These are phyloP conservation scores for Oopsacas minuta DNA, from an alignment of 37 sponge, comb jelly and placozoan genomes.

Conservation along the genomic window DNA sequence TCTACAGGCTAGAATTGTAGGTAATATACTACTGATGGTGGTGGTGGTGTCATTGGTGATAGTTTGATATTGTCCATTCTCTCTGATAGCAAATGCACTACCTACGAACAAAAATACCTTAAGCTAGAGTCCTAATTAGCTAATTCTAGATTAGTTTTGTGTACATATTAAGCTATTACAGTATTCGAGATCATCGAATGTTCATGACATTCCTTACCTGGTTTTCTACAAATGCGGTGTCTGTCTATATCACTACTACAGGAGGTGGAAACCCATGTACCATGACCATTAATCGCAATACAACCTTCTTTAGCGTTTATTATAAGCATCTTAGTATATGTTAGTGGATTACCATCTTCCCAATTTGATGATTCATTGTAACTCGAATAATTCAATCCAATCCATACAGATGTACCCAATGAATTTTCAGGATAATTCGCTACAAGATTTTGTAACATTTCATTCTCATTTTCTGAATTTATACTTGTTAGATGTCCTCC, in stretches of 20 bases:
- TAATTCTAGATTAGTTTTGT: too few relatives aligned
- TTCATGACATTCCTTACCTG: neutral
- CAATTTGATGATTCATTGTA: neutral
- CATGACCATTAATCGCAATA: neutral
- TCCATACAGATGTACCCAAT: neutral
- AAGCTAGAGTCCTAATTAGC: too few relatives aligned
- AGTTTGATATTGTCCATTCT: neutral
- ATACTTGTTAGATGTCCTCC: constrained; percentile 6
- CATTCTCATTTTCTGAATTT: neutral
- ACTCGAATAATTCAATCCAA: neutral
- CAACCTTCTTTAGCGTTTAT: neutral
- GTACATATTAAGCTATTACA: neutral
- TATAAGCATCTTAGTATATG: neutral
- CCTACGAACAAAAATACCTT: too few relatives aligned
- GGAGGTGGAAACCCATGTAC: neutral
- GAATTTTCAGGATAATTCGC: neutral
- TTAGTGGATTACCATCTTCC: constrained; percentile 7
- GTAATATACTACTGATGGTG: neutral
- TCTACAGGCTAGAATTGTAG: neutral
- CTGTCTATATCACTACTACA: neutral
- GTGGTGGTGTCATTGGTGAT: neutral
- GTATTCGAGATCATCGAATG: too few relatives aligned
- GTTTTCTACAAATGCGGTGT: neutral
- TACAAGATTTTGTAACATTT: neutral
- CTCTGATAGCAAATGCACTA: neutral